Percentiles rank a stretch among this genome's conserved stretches.
Evolutionary conservation across 2,113 vertebrate species (phyloP).

Genomic region (Ammospiza caudacuta): DNA sequence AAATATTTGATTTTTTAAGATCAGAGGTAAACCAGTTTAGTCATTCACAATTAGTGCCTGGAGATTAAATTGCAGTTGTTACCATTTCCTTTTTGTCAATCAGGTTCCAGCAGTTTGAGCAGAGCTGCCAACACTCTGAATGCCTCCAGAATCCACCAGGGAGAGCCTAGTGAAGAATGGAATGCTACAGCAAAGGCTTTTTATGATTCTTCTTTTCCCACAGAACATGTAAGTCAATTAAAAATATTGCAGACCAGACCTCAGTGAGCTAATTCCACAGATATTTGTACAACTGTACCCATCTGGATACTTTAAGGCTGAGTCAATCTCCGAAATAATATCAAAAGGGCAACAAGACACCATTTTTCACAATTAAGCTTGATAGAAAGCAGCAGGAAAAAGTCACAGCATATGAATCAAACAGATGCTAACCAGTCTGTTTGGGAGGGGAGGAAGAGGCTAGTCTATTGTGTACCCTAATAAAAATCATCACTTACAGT

Average conservation of each 20-base stretch:
- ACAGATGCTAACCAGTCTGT: slow-evolving; percentile 72
- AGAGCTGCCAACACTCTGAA: slow-evolving; percentile 76
- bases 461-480: slow-evolving; percentile 53
- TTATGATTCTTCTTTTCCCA: slow-evolving; percentile 80
- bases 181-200: slow-evolving; percentile 77
- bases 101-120: slow-evolving; percentile 74
- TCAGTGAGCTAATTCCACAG: slow-evolving; percentile 79
- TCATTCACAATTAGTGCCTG: slow-evolving; percentile 63
- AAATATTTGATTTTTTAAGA: slow-evolving; percentile 39
- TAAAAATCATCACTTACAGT: slow-evolving; percentile 65
- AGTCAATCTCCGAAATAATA: slow-evolving; percentile 80
- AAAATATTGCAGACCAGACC: slow-evolving; percentile 77
- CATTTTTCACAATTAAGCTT: slow-evolving; percentile 84
- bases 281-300: slow-evolving; percentile 77
- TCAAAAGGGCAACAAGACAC: slow-evolving; percentile 79
- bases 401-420: slow-evolving; percentile 82
- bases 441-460: slow-evolving; percentile 60
- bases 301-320: slow-evolving; percentile 80
- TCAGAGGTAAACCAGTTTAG: slow-evolving; percentile 53
- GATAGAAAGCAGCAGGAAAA: slow-evolving; percentile 87
- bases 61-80: slow-evolving; percentile 72
- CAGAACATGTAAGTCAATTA: slow-evolving; percentile 87
- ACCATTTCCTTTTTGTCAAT: slow-evolving; percentile 79
- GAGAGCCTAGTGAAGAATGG: slow-evolving; percentile 76
- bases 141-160: slow-evolving; percentile 71